These are phyloP conservation scores for Caenorhabditis elegans DNA, from an alignment of 1,140 invertebrate genomes.

Conservation along the genomic window DNA sequence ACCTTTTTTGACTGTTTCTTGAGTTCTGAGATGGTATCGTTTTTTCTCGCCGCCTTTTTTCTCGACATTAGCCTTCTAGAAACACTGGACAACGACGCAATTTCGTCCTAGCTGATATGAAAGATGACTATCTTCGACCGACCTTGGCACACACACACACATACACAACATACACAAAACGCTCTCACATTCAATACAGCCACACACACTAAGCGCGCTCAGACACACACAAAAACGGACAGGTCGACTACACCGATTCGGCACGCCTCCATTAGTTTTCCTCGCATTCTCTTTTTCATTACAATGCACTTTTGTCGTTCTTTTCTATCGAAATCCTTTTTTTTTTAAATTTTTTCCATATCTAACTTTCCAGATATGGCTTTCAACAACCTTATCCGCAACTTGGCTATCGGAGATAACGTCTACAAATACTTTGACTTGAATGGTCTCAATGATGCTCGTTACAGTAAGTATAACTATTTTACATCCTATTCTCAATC, in stretches of 20 bases:
- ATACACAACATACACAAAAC: background rate
- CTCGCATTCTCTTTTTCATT: background rate
- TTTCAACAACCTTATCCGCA: slow-evolving; percentile 70
- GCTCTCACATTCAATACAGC: background rate
- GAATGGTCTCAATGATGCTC: slow-evolving; percentile 71
- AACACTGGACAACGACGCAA: background rate
- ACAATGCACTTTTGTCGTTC: background rate
- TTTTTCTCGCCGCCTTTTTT: background rate
- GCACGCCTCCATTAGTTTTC: background rate
- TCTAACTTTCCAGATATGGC: slow-evolving; percentile 37
- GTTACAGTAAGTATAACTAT: slow-evolving; percentile 77
- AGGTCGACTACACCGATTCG: background rate
- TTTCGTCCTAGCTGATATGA: background rate
- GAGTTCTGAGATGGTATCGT: background rate
- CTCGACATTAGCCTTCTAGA: background rate
- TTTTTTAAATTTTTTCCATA: background rate
- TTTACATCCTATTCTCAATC: no score
- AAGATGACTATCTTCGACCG: background rate
- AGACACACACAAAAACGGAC: background rate
- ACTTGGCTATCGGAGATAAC: slow-evolving; percentile 73
- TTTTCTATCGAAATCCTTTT: background rate
- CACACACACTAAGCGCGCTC: background rate
- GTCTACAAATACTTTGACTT: slow-evolving; percentile 79
- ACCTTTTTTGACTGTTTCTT: background rate
- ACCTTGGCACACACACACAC: background rate